phyloP scores from a whole-genome alignment of 2,113 vertebrate species.

The Siphamia tubifer region DNA sequence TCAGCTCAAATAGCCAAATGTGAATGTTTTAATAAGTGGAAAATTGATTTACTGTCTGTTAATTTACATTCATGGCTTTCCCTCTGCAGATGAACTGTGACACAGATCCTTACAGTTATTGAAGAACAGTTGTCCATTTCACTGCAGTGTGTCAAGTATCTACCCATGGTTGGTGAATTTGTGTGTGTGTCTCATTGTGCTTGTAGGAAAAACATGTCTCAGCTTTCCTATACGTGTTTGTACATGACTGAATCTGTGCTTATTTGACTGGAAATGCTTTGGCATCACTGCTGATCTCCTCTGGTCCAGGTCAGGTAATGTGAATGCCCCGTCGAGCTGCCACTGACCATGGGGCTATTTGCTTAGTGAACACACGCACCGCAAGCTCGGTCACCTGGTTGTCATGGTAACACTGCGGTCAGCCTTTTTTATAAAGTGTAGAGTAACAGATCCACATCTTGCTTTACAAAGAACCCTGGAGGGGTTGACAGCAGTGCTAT shows the following conservation, averaged over 20 bases:
- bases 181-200: neutral
- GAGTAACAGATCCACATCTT: slow-evolving; percentile 43
- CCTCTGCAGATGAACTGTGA: neutral
- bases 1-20: neutral
- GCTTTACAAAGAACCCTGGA: neutral
- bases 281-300: slow-evolving; percentile 1
- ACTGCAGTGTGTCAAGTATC: neutral
- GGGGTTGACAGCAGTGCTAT: neutral
- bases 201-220: neutral
- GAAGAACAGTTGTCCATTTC: neutral
- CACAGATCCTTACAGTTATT: neutral
- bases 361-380: neutral
- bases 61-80: neutral
- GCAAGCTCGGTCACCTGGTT: slow-evolving; percentile 51
- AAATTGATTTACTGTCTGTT: neutral
- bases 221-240: neutral
- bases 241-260: neutral
- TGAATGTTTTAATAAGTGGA: slow-evolving; percentile 3
- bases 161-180: neutral
- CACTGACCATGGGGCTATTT: slow-evolving; percentile 1
- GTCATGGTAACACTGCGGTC: slow-evolving; percentile 27
- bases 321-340: neutral
- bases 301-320: slow-evolving; percentile 10
- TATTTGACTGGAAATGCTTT: neutral
- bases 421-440: slow-evolving; percentile 49